These are phyloP conservation scores for Criorhina ranunculi DNA, from an alignment of 2,888 invertebrate genomes.

Conservation along the genomic window DNA sequence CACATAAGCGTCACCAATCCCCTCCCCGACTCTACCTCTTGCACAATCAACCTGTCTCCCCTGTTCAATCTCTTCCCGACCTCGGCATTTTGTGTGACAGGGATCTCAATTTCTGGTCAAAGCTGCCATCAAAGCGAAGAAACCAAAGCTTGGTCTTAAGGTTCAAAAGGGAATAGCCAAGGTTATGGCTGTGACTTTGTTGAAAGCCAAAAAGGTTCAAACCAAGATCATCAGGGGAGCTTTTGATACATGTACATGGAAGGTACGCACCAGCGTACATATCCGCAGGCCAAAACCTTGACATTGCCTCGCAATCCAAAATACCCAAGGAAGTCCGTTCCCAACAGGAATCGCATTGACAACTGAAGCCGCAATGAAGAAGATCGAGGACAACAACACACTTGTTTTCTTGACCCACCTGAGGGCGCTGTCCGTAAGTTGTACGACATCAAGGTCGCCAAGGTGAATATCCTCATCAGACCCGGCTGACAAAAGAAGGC, in stretches of 20 bases:
- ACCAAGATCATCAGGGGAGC: conserved; percentile 96
- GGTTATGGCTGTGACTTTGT: conserved; percentile 86
- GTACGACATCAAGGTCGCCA: conserved; percentile 99
- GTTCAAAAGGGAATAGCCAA: conserved; percentile 86
- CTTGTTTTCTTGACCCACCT: conserved; percentile 99
- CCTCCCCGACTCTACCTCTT: no score
- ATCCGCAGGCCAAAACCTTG: conserved; percentile 98
- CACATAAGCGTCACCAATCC: no score
- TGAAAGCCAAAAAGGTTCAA: conserved; percentile 93
- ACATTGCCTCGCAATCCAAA: conserved; percentile 95
- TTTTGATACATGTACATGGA: conserved; percentile 93
- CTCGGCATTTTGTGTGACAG: no score
- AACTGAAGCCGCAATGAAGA: conserved; percentile 99
- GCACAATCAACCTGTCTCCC: no score
- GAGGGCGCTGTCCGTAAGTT: conserved; percentile 98
- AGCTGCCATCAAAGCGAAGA: conserved; percentile 82
- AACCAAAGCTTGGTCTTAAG: conserved; percentile 82
- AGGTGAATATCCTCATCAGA: conserved; percentile 98
- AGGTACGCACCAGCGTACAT: conserved; percentile 97
- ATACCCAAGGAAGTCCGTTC: conserved; percentile 97
- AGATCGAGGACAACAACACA: conserved; percentile 99
- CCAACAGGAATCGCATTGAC: conserved; percentile 98
- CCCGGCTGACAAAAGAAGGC: conserved; percentile 99
- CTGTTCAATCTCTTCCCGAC: no score
- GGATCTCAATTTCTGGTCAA: no score